These are phyloP conservation scores for Irena cyanogastra DNA, from an alignment of 2,113 vertebrate species.

Conservation along the genomic window DNA sequence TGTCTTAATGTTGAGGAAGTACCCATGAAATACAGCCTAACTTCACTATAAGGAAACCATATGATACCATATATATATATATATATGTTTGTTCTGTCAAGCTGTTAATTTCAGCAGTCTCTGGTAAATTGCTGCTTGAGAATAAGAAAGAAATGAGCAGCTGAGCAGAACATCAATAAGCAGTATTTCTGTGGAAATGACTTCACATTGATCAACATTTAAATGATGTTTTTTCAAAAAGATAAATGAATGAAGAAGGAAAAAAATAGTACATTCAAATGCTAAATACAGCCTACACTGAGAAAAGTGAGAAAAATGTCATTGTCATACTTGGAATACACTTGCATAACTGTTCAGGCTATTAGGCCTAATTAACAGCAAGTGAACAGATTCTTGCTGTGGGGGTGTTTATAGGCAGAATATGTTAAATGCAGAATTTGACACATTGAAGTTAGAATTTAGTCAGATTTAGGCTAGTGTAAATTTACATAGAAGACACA, in stretches of 20 bases:
- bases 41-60: neutral
- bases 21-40: neutral
- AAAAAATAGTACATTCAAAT: slow-evolving; percentile 34
- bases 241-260: slow-evolving; percentile 37
- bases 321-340: neutral
- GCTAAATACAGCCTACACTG: slow-evolving; percentile 25
- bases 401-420: slow-evolving; percentile 5
- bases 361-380: slow-evolving; percentile 36
- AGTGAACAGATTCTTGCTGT: neutral
- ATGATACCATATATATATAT: neutral
- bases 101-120: neutral
- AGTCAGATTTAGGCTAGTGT: neutral
- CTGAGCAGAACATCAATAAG: slow-evolving; percentile 33
- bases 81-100: neutral
- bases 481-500: neutral
- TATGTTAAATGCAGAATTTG: neutral
- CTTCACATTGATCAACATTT: slow-evolving; percentile 41
- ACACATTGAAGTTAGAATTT: neutral
- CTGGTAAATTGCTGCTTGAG: slow-evolving; percentile 15
- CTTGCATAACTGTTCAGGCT: slow-evolving; percentile 29
- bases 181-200: slow-evolving; percentile 7
- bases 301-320: slow-evolving; percentile 24
- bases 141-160: slow-evolving; percentile 42
- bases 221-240: neutral
- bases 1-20: neutral